These are phyloP conservation scores for Digitonthophagus gazella DNA, from an alignment of 2,888 invertebrate species.

Conservation along the genomic window DNA sequence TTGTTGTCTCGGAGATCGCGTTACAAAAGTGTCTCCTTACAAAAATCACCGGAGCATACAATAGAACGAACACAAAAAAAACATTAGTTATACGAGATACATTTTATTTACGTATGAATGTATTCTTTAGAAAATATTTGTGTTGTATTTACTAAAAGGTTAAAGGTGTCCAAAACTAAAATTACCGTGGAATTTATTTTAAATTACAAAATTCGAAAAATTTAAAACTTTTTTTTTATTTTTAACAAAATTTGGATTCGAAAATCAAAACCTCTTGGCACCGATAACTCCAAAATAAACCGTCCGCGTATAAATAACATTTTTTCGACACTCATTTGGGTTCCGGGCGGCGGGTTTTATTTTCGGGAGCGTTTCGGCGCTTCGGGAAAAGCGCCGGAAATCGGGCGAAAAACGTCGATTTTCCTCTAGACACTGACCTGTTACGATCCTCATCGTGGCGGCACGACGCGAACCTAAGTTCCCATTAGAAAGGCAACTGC, in stretches of 20 bases:
- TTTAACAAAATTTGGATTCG: not conserved
- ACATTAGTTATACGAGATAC: no score
- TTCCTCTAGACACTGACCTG: constrained; percentile 37
- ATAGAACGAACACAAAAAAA: not conserved
- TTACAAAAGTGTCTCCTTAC: not conserved
- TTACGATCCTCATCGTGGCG: constrained; percentile 39
- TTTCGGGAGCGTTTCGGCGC: no score
- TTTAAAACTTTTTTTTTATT: no score
- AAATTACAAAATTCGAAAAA: no score
- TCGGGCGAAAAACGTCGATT: not conserved
- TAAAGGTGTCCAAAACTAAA: not conserved
- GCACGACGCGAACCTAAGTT: constrained; percentile 34
- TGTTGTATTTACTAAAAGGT: not conserved
- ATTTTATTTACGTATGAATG: no score
- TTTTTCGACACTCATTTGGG: not conserved
- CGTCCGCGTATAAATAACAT: not conserved
- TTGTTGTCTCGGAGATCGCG: not conserved
- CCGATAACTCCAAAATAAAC: not conserved
- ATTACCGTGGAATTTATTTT: no score
- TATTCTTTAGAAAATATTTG: not conserved
- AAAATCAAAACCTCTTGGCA: not conserved
- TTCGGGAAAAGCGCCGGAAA: not conserved
- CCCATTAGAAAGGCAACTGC: constrained; percentile 37
- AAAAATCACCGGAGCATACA: not conserved
- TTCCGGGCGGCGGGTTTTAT: constrained; percentile 3